Base-by-base conservation (phyloP, 2,113 vertebrate species). In the Hippocampus mohnikei region DNA sequence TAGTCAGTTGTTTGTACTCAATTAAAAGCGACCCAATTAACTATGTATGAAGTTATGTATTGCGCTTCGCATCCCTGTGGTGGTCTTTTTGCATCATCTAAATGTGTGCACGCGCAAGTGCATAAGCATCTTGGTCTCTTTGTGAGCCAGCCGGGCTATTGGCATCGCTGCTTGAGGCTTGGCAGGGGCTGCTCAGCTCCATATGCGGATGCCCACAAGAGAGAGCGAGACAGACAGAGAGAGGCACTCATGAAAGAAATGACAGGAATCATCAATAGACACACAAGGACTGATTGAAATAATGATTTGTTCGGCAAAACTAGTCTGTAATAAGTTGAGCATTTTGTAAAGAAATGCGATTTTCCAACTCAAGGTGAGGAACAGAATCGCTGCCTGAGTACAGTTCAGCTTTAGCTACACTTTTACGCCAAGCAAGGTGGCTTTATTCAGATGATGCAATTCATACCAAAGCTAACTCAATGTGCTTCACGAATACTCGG, bases 111-210 rank as follows among this genome's bases (percentile, higher is more conserved):
- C 72, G 74, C 65, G n/a, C 41, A 55, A 75, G 68, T 81, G 69
- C 80, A 27, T 44, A 68, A 73, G 85, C 77, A 69, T 87, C 70
- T 71, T 58, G 73, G 74, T 77, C 18, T 77, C 77, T 84, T 89
- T 88, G 83, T 90, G 80, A 41, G 67, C 81, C 84, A 84, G 79
- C 83, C 81, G 72, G 80, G 82, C 73, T 85, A 81, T 81, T 91
- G 88, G 88, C 88, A 89, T 73, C 3, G 23, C 73, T 13, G 79
- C 83, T 89, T 86, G 87, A 90, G 84, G 87, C 78, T 89, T 91
- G 88, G 88, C 88, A 89, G 88, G 85, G 88, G 89, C 77, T 72
- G 78, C 82, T 77, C 81, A 85, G 85, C 81, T 87, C 79, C 88
- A 84, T 76, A 21, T 42, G 71, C 75, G 85, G 88, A 85, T 71